phyloP scores from a whole-genome alignment of 1,140 invertebrate species.

The Ptiloglossa arizonensis region DNA sequence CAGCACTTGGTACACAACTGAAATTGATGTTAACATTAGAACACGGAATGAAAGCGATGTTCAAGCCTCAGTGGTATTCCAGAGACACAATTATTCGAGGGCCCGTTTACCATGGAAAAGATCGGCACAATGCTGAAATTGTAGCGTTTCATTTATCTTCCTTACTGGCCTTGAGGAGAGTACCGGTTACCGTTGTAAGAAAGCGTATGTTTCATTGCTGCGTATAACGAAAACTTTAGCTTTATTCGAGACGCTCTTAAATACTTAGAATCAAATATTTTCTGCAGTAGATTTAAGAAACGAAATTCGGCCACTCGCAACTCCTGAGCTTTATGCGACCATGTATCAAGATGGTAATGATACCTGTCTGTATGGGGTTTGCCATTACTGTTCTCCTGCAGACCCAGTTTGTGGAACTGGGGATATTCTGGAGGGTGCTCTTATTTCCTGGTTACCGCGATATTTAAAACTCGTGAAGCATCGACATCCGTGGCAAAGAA shows the following conservation, averaged over 20 bases:
- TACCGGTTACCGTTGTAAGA: slow-evolving; percentile 90
- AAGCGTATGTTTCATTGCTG: slow-evolving; percentile 73
- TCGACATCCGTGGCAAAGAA: slow-evolving; percentile 94
- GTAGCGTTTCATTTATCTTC: slow-evolving; percentile 94
- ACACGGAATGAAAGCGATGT: slow-evolving; percentile 90
- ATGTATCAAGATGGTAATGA: slow-evolving; percentile 80
- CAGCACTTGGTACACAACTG: slow-evolving; percentile 92
- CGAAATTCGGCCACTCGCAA: slow-evolving; percentile 89
- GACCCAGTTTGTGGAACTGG: slow-evolving; percentile 91
- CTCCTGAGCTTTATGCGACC: slow-evolving; percentile 85
- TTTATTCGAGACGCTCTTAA: neutral
- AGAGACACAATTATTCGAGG: slow-evolving; percentile 89
- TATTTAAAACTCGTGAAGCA: slow-evolving; percentile 85
- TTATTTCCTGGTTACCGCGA: slow-evolving; percentile 91
- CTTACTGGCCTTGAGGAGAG: slow-evolving; percentile 89
- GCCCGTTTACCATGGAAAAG: slow-evolving; percentile 92
- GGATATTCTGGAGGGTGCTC: slow-evolving; percentile 89
- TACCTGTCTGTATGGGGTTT: slow-evolving; percentile 94
- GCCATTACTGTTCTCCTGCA: slow-evolving; percentile 91
- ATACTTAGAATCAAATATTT: slow-evolving; percentile 16
- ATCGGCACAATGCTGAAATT: slow-evolving; percentile 97
- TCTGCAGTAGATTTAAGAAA: slow-evolving; percentile 85
- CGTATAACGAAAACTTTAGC: neutral
- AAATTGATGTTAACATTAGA: slow-evolving; percentile 91
- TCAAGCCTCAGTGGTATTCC: slow-evolving; percentile 95